Percentiles rank a stretch among this genome's conserved stretches.
phyloP scores from a whole-genome alignment of 2,797 vertebrate genomes.

The Urosaurus nigricauda region DNA sequence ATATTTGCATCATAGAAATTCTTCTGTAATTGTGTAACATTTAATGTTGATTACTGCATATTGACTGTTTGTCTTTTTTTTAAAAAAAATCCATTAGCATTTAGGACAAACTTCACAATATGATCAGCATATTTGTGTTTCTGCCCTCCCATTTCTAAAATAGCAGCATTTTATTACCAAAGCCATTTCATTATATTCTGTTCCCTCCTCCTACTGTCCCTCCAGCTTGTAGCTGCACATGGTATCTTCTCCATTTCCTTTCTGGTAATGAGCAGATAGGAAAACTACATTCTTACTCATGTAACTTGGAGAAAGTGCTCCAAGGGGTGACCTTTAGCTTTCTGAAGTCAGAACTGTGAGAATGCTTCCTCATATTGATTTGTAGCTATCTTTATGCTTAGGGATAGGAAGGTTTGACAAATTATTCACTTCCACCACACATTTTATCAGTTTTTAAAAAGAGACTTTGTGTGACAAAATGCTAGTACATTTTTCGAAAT shows the following conservation, averaged over 20 bases:
- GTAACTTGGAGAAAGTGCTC: conserved; percentile 56
- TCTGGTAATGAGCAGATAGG: conserved; percentile 54
- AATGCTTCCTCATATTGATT: conserved; percentile 82
- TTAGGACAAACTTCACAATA: neutral
- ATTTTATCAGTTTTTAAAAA: conserved; percentile 83
- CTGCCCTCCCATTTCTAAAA: neutral
- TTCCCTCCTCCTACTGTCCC: rapidly evolving
- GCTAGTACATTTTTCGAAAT: conserved; percentile 74
- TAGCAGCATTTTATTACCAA: neutral
- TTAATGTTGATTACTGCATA: conserved; percentile 1
- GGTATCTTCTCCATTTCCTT: conserved; percentile 63
- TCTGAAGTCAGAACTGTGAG: conserved; percentile 53
- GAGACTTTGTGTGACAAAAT: conserved; percentile 69
- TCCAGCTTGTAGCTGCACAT: conserved; percentile 17
- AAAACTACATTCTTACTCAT: conserved; percentile 47
- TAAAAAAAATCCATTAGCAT: neutral
- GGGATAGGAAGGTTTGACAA: conserved; percentile 76
- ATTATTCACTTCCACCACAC: conserved; percentile 76
- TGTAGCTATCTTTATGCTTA: conserved; percentile 72
- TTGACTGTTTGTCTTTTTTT: neutral
- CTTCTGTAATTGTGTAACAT: neutral
- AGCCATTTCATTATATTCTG: neutral
- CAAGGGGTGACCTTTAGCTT: conserved; percentile 21
- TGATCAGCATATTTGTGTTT: neutral
- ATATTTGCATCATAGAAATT: neutral